Percentiles rank a stretch among this genome's conserved stretches.
phyloP scores from a whole-genome alignment of 1,140 invertebrate species.

The Drosophila punjabiensis region DNA sequence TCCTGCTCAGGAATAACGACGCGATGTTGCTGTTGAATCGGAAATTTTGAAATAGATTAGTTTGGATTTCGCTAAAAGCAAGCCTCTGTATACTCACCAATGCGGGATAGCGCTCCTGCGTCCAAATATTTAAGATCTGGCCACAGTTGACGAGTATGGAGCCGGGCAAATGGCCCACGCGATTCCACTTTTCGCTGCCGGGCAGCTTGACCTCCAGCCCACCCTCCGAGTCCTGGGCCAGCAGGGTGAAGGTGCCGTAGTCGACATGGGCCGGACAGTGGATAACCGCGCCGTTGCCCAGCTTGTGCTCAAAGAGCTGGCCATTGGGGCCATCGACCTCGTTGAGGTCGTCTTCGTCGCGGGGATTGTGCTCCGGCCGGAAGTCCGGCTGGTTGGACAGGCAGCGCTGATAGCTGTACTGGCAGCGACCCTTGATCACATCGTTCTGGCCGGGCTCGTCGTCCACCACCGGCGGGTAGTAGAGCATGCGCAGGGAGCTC shows the following conservation, averaged over 20 bases:
- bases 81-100: conserved; percentile 86
- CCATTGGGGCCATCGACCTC: conserved; percentile 65
- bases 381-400: conserved; percentile 82
- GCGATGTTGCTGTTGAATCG: conserved; percentile 87
- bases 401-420: conserved; percentile 85
- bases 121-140: conserved; percentile 92
- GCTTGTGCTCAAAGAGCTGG: conserved; percentile 66
- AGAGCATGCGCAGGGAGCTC: conserved; percentile 89
- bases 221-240: conserved; percentile 90
- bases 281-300: conserved; percentile 86
- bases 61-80: not conserved
- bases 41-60: conserved; percentile 20
- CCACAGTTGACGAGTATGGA: conserved; percentile 92
- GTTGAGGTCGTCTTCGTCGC: conserved; percentile 75
- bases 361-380: conserved; percentile 74
- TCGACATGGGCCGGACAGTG: conserved; percentile 90
- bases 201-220: conserved; percentile 88
- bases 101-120: conserved; percentile 89
- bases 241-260: conserved; percentile 90
- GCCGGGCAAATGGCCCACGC: conserved; percentile 91
- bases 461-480: conserved; percentile 88
- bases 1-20: conserved; percentile 89
- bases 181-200: conserved; percentile 89
- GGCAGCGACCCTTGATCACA: conserved; percentile 79
- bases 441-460: conserved; percentile 85